Evolutionary conservation across 2,888 invertebrate species (phyloP).

Genomic region (Ichneumon xanthorius): DNA sequence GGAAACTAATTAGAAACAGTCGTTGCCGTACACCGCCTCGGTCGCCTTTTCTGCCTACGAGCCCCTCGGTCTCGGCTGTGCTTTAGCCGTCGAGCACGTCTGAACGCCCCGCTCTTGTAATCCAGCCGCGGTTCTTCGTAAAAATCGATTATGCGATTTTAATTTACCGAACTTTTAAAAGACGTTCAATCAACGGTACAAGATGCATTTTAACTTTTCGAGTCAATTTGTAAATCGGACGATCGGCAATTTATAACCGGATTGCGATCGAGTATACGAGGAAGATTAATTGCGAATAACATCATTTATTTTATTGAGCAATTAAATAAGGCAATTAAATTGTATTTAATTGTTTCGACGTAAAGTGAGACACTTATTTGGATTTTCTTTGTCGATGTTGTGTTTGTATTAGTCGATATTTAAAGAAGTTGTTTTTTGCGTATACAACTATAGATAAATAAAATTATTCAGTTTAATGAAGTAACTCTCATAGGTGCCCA

Average conservation of each 20-base stretch:
- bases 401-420: too few species aligned
- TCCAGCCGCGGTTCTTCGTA: slow-evolving; percentile 29
- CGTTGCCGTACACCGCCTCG: slow-evolving; percentile 71
- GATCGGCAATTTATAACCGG: background rate
- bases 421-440: too few species aligned
- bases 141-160: slow-evolving; percentile 58
- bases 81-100: slow-evolving; percentile 44
- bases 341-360: too few species aligned
- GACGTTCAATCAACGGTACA: background rate
- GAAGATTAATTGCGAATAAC: too few species aligned
- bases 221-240: background rate
- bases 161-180: slow-evolving; percentile 43
- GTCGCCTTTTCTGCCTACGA: slow-evolving; percentile 40
- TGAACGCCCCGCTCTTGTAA: slow-evolving; percentile 46
- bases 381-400: background rate
- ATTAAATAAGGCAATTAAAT: too few species aligned
- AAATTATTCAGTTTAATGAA: too few species aligned
- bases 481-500: too few species aligned
- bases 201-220: background rate
- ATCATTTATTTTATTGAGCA: too few species aligned
- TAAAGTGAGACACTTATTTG: too few species aligned
- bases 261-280: too few species aligned
- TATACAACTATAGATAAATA: too few species aligned
- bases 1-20: slow-evolving; percentile 80
- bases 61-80: slow-evolving; percentile 33